Conservation (phyloP, 2,797 vertebrate species). For the Iguana delicatissima region DNA sequence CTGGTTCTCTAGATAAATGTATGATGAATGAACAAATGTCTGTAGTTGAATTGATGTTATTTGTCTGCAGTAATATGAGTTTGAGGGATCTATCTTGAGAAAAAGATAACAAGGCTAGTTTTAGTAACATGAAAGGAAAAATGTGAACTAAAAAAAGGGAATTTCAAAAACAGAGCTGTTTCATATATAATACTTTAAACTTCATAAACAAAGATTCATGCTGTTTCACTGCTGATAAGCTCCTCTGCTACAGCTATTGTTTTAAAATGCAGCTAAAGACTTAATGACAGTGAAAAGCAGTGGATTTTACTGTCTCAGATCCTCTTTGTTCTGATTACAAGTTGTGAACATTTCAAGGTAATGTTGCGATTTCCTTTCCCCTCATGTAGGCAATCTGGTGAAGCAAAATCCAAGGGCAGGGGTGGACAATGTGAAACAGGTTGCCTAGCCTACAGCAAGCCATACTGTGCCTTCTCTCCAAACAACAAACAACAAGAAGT, state of each 20-base stretch:
- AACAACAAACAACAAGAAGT: no score
- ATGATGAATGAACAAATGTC: background rate
- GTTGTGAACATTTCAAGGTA: constrained; percentile 17
- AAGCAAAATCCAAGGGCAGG: background rate
- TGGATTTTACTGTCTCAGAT: constrained; percentile 50
- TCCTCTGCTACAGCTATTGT: constrained; percentile 63
- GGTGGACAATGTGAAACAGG: background rate
- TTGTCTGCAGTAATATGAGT: background rate
- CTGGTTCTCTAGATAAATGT: background rate
- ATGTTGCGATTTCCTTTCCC: background rate
- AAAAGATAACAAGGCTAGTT: constrained; percentile 15
- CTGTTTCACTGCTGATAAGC: constrained; percentile 56
- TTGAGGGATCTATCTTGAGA: background rate
- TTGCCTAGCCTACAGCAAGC: no score
- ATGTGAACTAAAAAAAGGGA: background rate
- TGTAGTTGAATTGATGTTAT: background rate
- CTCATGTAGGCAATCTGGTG: background rate
- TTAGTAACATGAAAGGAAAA: constrained; percentile 30
- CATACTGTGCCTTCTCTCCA: no score
- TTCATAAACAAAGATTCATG: constrained; percentile 54
- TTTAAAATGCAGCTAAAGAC: constrained; percentile 50
- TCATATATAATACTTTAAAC: constrained; percentile 50
- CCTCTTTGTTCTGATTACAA: constrained; percentile 28
- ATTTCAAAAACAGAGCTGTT: constrained; percentile 37
- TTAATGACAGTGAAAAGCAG: constrained; percentile 52